Conservation (phyloP, 2,888 invertebrate species). For the Cerastis rubricosa region DNA sequence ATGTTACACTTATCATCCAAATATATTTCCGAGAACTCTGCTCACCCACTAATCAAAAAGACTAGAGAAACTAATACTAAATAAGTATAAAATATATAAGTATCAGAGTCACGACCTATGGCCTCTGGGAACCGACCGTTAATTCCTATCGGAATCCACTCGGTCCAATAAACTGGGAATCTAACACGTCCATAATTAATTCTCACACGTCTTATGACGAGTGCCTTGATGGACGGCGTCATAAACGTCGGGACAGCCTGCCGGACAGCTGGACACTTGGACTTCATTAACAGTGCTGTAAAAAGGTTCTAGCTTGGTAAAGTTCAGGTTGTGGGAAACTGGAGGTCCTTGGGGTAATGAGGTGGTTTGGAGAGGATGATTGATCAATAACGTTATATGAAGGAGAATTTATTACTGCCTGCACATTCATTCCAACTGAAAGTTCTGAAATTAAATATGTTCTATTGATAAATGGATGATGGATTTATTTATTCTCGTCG, state of each 20-base stretch:
- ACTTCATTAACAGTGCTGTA: constrained; percentile 66
- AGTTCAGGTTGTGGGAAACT: constrained; percentile 19
- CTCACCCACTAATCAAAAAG: constrained; percentile 42
- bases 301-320: constrained; percentile 36
- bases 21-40: constrained; percentile 21
- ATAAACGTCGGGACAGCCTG: constrained; percentile 69
- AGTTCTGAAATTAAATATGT: neutral
- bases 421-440: neutral
- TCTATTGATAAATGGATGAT: neutral
- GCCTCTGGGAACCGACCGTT: constrained; percentile 60
- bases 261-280: constrained; percentile 56
- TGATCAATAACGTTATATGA: neutral
- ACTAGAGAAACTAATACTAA: constrained; percentile 35
- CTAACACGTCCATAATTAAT: constrained; percentile 73
- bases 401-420: neutral
- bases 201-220: constrained; percentile 73
- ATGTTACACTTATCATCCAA: constrained; percentile 45
- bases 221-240: constrained; percentile 65
- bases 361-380: neutral
- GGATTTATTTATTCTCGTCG: neutral
- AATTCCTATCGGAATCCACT: constrained; percentile 67
- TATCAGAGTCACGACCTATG: constrained; percentile 63
- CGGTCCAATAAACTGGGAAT: constrained; percentile 60
- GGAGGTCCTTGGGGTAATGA: constrained; percentile 17
- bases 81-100: constrained; percentile 58